A percentile compares a stretch with the other conserved stretches of the same genome.
These are phyloP conservation scores for Acridotheres tristis DNA, from an alignment of 2,797 vertebrate species.

Conservation along the genomic window DNA sequence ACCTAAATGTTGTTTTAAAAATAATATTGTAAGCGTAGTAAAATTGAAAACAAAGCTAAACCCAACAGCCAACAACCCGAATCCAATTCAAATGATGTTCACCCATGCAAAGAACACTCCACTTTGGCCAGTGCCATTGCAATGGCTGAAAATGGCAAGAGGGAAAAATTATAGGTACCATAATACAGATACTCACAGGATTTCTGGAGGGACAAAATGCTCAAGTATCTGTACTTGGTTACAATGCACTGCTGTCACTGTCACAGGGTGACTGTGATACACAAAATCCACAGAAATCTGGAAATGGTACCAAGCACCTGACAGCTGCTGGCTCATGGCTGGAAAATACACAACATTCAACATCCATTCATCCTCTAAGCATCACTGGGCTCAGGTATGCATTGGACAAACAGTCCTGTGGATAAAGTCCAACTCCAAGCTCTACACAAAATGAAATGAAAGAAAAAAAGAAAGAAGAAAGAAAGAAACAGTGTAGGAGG, in stretches of 20 bases:
- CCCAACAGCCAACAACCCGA: not conserved
- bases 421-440: not conserved
- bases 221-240: not conserved
- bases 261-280: not conserved
- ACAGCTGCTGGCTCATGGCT: rapidly evolving
- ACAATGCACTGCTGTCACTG: not conserved
- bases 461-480: not conserved
- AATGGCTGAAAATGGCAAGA: not conserved
- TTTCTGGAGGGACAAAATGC: not conserved
- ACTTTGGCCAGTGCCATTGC: not conserved
- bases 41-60: not conserved
- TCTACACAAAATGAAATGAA: not conserved
- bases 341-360: not conserved
- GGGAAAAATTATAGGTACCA: not conserved
- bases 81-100: not conserved
- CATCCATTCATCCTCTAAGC: not conserved
- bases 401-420: not conserved
- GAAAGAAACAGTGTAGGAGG: not conserved
- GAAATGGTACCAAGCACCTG: not conserved
- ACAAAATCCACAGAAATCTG: not conserved
- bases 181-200: not conserved
- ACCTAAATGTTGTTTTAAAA: not conserved
- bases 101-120: not conserved
- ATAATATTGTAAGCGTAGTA: not conserved
- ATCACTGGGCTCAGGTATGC: not conserved